Percentiles rank a stretch among this genome's conserved stretches.
These are phyloP conservation scores for Notodonta ziczac DNA, from an alignment of 2,888 invertebrate genomes.

Conservation along the genomic window DNA sequence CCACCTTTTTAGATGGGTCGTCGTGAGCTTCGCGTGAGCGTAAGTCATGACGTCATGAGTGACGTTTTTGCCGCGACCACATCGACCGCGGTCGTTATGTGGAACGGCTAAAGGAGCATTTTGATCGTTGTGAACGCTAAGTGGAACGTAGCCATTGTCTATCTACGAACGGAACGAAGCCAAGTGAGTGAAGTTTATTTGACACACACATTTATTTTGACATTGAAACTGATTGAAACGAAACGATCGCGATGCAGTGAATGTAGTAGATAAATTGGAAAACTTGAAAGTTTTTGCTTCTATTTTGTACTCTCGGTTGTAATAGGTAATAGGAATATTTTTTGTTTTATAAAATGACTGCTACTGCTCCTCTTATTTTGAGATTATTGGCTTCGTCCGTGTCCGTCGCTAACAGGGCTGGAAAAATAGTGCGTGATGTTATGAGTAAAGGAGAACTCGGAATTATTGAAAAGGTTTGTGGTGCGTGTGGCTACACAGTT, in stretches of 20 bases:
- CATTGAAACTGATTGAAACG: no score
- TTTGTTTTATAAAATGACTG: slow-evolving; percentile 78
- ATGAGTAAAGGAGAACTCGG: slow-evolving; percentile 95
- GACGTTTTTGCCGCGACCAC: no score
- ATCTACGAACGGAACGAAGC: no score
- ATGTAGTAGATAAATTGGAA: slow-evolving; percentile 1
- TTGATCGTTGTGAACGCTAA: no score
- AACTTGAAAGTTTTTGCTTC: slow-evolving; percentile 1
- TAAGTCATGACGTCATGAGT: no score
- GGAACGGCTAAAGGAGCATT: no score
- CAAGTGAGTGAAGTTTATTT: no score
- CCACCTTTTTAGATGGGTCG: no score
- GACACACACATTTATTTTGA: no score
- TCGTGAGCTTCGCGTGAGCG: no score
- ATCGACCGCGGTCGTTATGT: no score
- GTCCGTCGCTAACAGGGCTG: slow-evolving; percentile 92
- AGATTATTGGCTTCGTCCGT: slow-evolving; percentile 91
- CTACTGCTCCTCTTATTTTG: slow-evolving; percentile 87
- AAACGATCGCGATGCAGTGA: neutral
- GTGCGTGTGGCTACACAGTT: neutral
- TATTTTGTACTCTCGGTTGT: neutral
- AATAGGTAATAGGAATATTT: slow-evolving; percentile 10
- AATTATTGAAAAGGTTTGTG: slow-evolving; percentile 93
- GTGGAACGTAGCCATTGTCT: no score
- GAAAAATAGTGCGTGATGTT: slow-evolving; percentile 95